Percentiles rank a stretch among this genome's conserved stretches.
Evolutionary conservation across 2,113 vertebrate species (phyloP).

Genomic region (Haliaeetus leucogaster): DNA sequence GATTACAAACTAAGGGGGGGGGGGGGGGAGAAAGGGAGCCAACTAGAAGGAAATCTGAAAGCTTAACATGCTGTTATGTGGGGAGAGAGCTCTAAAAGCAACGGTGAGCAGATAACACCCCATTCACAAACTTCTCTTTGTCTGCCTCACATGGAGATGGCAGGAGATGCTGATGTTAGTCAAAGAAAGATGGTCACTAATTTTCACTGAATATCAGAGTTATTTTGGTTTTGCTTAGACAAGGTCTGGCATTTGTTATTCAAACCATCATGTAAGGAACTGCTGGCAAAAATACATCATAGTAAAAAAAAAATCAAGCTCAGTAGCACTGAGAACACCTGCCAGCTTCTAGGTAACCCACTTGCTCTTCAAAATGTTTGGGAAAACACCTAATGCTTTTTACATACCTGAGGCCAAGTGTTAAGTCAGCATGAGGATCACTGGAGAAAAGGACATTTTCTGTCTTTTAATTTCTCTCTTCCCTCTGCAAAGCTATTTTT

Average conservation of each 20-base stretch:
- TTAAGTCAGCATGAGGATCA: not conserved
- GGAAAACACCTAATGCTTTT: not conserved
- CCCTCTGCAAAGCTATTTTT: not conserved
- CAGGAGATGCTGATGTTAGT: not conserved
- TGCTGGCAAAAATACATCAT: not conserved
- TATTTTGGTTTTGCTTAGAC: not conserved
- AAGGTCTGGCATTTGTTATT: not conserved
- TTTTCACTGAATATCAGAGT: not conserved
- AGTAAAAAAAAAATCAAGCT: not conserved
- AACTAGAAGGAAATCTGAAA: not conserved
- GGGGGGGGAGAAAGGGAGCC: not conserved
- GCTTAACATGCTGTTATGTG: not conserved
- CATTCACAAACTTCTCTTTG: not conserved
- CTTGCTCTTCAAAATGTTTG: not conserved
- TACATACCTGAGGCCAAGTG: not conserved
- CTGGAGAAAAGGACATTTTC: not conserved
- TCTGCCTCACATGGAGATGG: not conserved
- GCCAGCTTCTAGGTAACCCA: not conserved
- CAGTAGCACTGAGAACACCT: not conserved
- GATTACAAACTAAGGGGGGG: not conserved
- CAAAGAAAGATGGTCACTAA: no score
- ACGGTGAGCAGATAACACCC: accelerated
- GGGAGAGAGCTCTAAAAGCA: not conserved
- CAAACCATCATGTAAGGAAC: not conserved
- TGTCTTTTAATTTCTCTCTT: not conserved